phyloP scores from a whole-genome alignment of 2,888 invertebrate genomes.

The Caenorhabditis japonica region DNA sequence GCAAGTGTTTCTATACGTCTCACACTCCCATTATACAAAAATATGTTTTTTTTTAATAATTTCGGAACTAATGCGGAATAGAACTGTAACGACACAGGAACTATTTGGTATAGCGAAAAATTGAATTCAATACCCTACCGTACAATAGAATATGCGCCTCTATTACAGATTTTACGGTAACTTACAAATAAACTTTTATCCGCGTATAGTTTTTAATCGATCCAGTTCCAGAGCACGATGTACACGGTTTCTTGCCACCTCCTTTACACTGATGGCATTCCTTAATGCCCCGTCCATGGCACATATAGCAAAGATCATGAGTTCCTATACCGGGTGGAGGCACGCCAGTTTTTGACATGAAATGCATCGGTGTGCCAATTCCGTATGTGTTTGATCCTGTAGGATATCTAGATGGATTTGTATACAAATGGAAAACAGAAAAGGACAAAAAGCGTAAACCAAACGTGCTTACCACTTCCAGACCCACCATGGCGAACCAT shows the following conservation, averaged over 20 bases:
- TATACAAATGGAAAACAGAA: background rate
- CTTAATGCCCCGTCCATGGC: conserved; percentile 73
- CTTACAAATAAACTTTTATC: conserved; percentile 76
- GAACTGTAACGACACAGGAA: too few species aligned
- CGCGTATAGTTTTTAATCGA: conserved; percentile 70
- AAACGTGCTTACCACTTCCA: conserved; percentile 44
- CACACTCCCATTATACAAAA: too few species aligned
- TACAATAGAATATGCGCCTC: too few species aligned
- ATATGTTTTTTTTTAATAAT: too few species aligned
- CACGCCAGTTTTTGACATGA: conserved; percentile 76
- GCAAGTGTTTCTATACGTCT: too few species aligned
- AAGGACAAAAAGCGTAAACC: conserved; percentile 8
- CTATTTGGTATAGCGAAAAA: too few species aligned
- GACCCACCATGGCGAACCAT: conserved; percentile 64
- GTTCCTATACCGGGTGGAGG: conserved; percentile 77
- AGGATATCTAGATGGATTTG: background rate
- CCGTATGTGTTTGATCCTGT: conserved; percentile 68
- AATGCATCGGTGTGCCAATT: conserved; percentile 76
- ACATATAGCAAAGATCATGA: conserved; percentile 76
- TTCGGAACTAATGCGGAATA: too few species aligned
- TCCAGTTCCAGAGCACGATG: conserved; percentile 75
- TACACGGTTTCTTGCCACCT: conserved; percentile 75
- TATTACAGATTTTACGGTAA: too few species aligned
- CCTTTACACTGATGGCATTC: conserved; percentile 77
- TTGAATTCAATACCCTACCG: too few species aligned